Base-by-base conservation (phyloP, 1,140 invertebrate species). In the Sweltsa coloradensis region DNA sequence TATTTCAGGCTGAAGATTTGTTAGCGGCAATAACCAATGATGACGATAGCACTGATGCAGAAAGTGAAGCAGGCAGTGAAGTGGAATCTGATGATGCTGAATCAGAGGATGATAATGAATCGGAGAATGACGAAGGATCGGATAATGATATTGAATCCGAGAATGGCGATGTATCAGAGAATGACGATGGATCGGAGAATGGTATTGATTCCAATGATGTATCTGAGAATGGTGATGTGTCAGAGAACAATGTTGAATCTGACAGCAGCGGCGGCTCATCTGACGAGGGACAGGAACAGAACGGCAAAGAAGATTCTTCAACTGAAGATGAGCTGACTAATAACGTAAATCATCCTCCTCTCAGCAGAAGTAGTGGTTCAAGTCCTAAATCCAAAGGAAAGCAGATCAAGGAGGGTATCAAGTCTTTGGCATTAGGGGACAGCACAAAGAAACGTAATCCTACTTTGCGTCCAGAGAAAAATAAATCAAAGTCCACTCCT, bases 181-280 rank as follows among this genome's bases (percentile, higher is more conserved):
- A 37, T 25, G 48, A 42, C 34, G 54, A 60, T 39, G 58, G 60
- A 37, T 53, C 54, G 14, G 57, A 61, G 4, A 50, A 51, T 9
- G 56, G 58, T 18, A 60, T 59, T 14, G 57, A 63, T 37, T 36
- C 11, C 21, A 5, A 34, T 1, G 54, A 60, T 34, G 51, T 56
- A 47, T 37, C 36, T 22, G 52, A 55, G 34, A 36, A 37, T 13
- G 41, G 55, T 42, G 52, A 47, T 51, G 47, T 34, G 39, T 36
- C 31, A 36, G 53, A 50, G 26, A 23, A 22, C 54, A 57, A 34
- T 18, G 18, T 29, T 25, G 13, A 26, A 18, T 34, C 14, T 13
- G 48, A 29, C 22, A 39, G 1, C 14, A 19, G 22, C 46, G 42
- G 22, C 16, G 37, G 27, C 7, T 11, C 4, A 6, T n/a, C 42